A percentile compares a stretch with the other conserved stretches of the same genome.
These are phyloP conservation scores for Alosa alosa DNA, from an alignment of 2,113 vertebrate species.

Conservation along the genomic window DNA sequence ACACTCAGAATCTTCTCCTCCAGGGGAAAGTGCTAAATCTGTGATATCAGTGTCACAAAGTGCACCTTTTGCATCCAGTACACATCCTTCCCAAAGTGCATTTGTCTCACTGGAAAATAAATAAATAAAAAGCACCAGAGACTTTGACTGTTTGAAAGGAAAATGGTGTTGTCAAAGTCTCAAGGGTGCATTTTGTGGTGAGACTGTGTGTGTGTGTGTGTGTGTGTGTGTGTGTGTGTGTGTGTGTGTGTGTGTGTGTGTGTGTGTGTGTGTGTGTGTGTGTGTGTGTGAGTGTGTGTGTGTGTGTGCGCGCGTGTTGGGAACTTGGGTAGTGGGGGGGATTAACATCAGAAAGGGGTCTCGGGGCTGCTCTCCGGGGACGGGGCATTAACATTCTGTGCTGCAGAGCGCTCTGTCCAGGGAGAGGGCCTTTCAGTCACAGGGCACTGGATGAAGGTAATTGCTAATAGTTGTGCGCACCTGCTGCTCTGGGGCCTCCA, in stretches of 20 bases:
- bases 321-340: neutral
- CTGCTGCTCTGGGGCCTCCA: slow-evolving; percentile 24
- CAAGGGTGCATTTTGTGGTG: neutral
- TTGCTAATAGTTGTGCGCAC: slow-evolving; percentile 35
- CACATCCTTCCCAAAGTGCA: neutral
- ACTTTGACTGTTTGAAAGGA: slow-evolving; percentile 12
- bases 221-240: neutral
- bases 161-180: neutral
- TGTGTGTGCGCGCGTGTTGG: neutral
- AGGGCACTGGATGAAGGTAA: slow-evolving; percentile 36
- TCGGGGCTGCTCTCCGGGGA: slow-evolving; percentile 22
- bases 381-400: slow-evolving; percentile 35
- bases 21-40: slow-evolving; percentile 4
- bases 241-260: neutral
- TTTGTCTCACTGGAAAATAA: neutral
- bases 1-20: neutral
- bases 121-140: neutral
- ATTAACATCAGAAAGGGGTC: slow-evolving; percentile 12
- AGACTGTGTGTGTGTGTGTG: neutral
- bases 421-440: slow-evolving; percentile 30
- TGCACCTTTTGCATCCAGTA: slow-evolving; percentile 6
- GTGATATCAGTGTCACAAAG: slow-evolving; percentile 1
- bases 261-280: neutral
- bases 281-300: neutral
- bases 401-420: slow-evolving; percentile 12